Percentiles rank a stretch among this genome's conserved stretches.
phyloP scores from a whole-genome alignment of 2,888 invertebrate genomes.

The Aphidoletes aphidimyza region DNA sequence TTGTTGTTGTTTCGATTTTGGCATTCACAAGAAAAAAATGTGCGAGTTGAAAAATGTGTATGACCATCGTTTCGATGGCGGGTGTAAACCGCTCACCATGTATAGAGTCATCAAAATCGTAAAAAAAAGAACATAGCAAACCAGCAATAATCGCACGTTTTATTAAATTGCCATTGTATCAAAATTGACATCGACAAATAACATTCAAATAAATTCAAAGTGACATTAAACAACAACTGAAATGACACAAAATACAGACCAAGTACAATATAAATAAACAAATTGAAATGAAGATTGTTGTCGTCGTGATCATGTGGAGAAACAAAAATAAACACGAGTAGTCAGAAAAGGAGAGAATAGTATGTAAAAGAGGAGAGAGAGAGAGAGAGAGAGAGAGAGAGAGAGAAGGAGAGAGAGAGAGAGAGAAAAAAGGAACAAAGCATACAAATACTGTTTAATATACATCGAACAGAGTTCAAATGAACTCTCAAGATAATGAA shows the following conservation, averaged over 20 bases:
- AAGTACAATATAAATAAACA: constrained; percentile 16
- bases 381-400: neutral
- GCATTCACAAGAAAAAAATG: neutral
- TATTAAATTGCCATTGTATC: neutral
- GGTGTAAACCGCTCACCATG: neutral
- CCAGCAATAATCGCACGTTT: neutral
- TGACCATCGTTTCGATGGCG: neutral
- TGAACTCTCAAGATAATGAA: constrained; percentile 34
- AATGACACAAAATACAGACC: constrained; percentile 27
- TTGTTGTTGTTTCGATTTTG: constrained; percentile 20
- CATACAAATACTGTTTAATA: no score
- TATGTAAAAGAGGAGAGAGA: neutral
- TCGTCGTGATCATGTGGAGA: no score
- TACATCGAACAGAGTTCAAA: no score
- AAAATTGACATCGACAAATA: constrained; percentile 35
- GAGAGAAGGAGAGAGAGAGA: neutral
- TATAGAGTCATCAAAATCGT: neutral
- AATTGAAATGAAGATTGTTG: no score
- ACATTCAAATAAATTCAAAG: no score
- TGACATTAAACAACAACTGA: constrained; percentile 50
- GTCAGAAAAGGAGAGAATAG: neutral
- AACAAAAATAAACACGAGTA: neutral
- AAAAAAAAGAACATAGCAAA: neutral
- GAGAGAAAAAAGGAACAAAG: neutral
- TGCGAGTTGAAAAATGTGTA: neutral